Conservation (phyloP, 2,113 vertebrate species). For the Tautogolabrus adspersus region DNA sequence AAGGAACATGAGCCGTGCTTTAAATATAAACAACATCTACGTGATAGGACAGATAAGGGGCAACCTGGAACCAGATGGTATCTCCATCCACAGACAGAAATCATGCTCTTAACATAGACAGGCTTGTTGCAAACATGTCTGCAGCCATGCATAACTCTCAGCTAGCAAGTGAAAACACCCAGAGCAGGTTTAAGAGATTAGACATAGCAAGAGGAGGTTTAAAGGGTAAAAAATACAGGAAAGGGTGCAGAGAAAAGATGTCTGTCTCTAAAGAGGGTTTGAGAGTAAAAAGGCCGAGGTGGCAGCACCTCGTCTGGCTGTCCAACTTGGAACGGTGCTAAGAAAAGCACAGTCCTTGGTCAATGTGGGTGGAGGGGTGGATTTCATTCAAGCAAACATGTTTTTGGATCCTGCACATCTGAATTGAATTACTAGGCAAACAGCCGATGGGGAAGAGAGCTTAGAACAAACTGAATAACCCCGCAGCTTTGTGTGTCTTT, state of each 20-base stretch:
- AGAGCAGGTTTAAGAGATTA: slow-evolving; percentile 21
- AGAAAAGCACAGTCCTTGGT: slow-evolving; percentile 84
- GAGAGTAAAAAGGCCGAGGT: slow-evolving; percentile 75
- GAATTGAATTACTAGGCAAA: slow-evolving; percentile 88
- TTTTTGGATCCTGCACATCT: slow-evolving; percentile 86
- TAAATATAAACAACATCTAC: slow-evolving; percentile 77
- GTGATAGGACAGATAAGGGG: slow-evolving; percentile 65
- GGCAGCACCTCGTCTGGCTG: slow-evolving; percentile 78
- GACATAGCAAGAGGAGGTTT: slow-evolving; percentile 60
- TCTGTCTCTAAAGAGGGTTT: slow-evolving; percentile 71
- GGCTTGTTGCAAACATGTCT: slow-evolving; percentile 56
- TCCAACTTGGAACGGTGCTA: slow-evolving; percentile 82
- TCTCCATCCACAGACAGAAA: slow-evolving; percentile 48
- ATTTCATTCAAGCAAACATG: slow-evolving; percentile 86
- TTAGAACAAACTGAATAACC: slow-evolving; percentile 85
- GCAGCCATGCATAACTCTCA: slow-evolving; percentile 32
- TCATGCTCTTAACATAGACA: slow-evolving; percentile 51
- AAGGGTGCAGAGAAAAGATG: slow-evolving; percentile 65
- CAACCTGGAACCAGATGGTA: slow-evolving; percentile 68
- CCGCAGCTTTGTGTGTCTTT: slow-evolving; percentile 81
- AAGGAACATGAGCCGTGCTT: slow-evolving; percentile 76
- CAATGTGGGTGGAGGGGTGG: slow-evolving; percentile 81
- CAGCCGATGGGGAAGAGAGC: slow-evolving; percentile 83
- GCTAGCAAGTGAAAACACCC: slow-evolving; percentile 50
- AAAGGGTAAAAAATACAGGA: slow-evolving; percentile 36